Evolutionary conservation across 2,797 vertebrate species (phyloP), one percentile per base, ranked within the genome.

Genomic region (Etheostoma nigrum): DNA sequence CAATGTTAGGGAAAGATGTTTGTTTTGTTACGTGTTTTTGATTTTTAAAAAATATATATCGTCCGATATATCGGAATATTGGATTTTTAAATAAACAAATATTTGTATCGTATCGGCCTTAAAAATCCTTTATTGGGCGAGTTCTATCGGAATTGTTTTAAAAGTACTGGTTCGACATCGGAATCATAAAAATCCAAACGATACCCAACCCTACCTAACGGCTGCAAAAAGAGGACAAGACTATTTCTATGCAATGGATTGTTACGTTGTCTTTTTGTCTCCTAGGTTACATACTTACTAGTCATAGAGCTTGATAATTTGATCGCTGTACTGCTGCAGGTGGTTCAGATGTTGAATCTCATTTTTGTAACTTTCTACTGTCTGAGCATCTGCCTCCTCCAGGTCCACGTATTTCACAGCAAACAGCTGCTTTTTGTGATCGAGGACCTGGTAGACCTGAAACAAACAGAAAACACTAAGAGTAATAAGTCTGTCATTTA

Each of bases 361-460:
- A 85, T 99, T 99, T 92, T 96, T 97, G 87, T 99, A 99, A 88
- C 98, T 97, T 66, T 98, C 96, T 75, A 98, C 82, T 0, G 97
- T 98, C 83, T 97, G 97, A 23, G 92, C 86, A 74, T 99, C 98
- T 8, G 97, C 97, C 64, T 98, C 98, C 88, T 98, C 95, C 1
- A 99, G 92, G 88, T 97, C 94, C 47, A 99, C 98, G 4, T 96
- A 97, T 84, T 99, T 99, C 86, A 99, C 94, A 27, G 98, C 98
- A 91, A 95, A 96, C 75, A 98, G 93, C 72, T 98, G 97, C 78
- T 97, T 99, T 89, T 96, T 97, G 47, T 97, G 95, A 93, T 97
- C 96, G 42, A 98, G 92, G 15, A 99, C 98, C 86, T 99, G 98
- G 90, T 97, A 99, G 9, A 99, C 98, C 98, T 99, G 52, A 19